Conservation (phyloP, 2,888 invertebrate genomes). For the Alsophila aescularia region DNA sequence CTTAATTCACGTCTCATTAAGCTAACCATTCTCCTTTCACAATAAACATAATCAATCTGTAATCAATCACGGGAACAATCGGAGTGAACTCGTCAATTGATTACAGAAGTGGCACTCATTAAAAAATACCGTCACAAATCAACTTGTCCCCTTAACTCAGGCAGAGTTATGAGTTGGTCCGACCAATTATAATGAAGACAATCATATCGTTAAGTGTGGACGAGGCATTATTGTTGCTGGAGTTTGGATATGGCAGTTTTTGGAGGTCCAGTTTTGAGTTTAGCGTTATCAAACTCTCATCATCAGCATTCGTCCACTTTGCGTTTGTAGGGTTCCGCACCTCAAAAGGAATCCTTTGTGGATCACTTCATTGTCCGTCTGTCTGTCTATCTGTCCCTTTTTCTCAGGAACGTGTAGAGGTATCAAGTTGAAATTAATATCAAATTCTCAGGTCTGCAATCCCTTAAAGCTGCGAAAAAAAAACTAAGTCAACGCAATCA, state of each 20-base stretch:
- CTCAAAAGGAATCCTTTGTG: too few species aligned
- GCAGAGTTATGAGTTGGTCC: slow-evolving; percentile 66
- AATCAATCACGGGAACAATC: slow-evolving; percentile 37
- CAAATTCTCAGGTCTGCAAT: too few species aligned
- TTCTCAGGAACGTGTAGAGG: too few species aligned
- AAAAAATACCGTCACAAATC: slow-evolving; percentile 62
- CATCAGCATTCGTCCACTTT: too few species aligned
- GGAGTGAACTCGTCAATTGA: slow-evolving; percentile 27
- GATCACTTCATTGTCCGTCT: too few species aligned
- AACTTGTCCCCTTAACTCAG: slow-evolving; percentile 63
- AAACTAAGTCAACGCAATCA: too few species aligned
- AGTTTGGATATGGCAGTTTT: slow-evolving; percentile 6
- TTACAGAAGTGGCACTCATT: slow-evolving; percentile 56
- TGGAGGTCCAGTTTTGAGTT: too few species aligned
- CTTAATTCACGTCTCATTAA: slow-evolving; percentile 29
- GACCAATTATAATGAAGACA: slow-evolving; percentile 79
- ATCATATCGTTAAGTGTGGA: slow-evolving; percentile 76
- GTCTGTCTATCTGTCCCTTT: too few species aligned
- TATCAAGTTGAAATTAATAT: too few species aligned
- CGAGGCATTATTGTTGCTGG: slow-evolving; percentile 38
- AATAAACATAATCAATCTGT: slow-evolving; percentile 27
- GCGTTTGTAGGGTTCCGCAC: too few species aligned
- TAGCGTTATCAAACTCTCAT: too few species aligned
- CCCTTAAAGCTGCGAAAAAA: too few species aligned
- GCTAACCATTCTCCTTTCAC: slow-evolving; percentile 17